These are phyloP conservation scores for Diceros bicornis DNA, from an alignment of 2,797 vertebrate species.

Conservation along the genomic window DNA sequence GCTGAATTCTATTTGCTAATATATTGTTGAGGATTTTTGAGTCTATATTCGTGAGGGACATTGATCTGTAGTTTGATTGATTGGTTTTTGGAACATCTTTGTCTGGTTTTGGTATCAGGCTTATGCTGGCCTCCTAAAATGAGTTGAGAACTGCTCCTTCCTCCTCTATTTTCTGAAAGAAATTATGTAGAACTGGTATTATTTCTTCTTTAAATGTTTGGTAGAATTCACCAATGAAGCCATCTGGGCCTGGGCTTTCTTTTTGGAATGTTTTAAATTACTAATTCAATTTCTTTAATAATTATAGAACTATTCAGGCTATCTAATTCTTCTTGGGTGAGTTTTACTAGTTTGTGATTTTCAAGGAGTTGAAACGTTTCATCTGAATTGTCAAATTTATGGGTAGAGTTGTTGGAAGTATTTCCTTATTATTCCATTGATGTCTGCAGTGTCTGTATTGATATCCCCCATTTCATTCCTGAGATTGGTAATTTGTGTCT, in stretches of 20 bases:
- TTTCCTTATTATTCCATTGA: not conserved
- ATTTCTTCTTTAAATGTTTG: conserved; percentile 41
- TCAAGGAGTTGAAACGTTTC: conserved; percentile 26
- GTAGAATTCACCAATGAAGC: conserved; percentile 23
- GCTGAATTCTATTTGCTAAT: conserved; percentile 21
- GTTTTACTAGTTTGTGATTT: conserved; percentile 27
- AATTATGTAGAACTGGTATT: not conserved
- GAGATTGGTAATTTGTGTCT: not conserved
- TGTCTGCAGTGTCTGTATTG: not conserved
- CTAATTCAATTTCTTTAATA: conserved; percentile 20
- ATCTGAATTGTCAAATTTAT: conserved; percentile 33
- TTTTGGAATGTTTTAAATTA: conserved; percentile 15
- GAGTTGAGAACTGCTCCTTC: not conserved
- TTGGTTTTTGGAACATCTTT: conserved; percentile 2
- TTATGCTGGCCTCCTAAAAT: not conserved
- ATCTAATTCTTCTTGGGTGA: not conserved
- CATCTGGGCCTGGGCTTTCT: not conserved
- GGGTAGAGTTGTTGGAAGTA: not conserved
- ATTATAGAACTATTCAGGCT: not conserved
- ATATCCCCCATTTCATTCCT: not conserved
- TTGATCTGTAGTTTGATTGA: not conserved
- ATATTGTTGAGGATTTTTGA: not conserved
- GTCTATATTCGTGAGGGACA: not conserved
- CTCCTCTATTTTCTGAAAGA: conserved; percentile 32
- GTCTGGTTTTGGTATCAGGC: not conserved